Conservation (phyloP, 2,888 invertebrate genomes). For the Acrocyrtus sp. region DNA sequence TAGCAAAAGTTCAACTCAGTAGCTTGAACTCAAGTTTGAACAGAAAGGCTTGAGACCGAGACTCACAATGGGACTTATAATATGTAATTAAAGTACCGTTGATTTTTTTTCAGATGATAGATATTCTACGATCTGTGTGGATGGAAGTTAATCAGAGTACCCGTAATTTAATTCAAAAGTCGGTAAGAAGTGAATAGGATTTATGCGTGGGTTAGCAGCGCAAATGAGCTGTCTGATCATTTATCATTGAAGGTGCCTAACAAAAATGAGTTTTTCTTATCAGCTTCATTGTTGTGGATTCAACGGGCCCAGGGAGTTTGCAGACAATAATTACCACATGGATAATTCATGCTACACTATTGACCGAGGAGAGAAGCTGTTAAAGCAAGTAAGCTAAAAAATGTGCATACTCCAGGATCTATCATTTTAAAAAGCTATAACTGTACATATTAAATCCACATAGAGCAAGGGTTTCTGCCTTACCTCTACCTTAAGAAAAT, state of each 20-base stretch:
- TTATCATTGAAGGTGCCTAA: background rate
- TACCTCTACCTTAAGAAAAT: too few relatives aligned
- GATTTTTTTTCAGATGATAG: slow-evolving; percentile 64
- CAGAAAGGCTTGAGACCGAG: too few relatives aligned
- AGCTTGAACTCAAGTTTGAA: too few relatives aligned
- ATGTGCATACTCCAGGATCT: too few relatives aligned
- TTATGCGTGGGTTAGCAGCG: background rate
- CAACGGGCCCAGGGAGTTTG: slow-evolving; percentile 66
- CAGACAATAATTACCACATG: slow-evolving; percentile 65
- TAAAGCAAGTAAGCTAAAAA: slow-evolving; percentile 63
- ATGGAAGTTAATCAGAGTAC: slow-evolving; percentile 66
- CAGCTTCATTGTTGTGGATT: slow-evolving; percentile 67
- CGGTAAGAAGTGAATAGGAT: slow-evolving; percentile 62
- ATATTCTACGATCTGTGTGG: slow-evolving; percentile 66
- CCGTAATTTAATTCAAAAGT: slow-evolving; percentile 65
- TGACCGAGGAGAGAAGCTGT: slow-evolving; percentile 59
- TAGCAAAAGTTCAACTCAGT: too few relatives aligned
- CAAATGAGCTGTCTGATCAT: background rate
- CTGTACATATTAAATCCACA: too few relatives aligned
- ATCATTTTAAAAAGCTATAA: too few relatives aligned
- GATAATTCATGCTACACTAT: slow-evolving; percentile 66
- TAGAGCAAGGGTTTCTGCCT: too few relatives aligned
- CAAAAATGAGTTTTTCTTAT: slow-evolving; percentile 28
- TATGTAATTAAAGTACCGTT: too few relatives aligned
- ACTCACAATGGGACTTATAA: too few relatives aligned